These are phyloP conservation scores for Etheostoma spectabile DNA, from an alignment of 2,113 vertebrate species.

Conservation along the genomic window DNA sequence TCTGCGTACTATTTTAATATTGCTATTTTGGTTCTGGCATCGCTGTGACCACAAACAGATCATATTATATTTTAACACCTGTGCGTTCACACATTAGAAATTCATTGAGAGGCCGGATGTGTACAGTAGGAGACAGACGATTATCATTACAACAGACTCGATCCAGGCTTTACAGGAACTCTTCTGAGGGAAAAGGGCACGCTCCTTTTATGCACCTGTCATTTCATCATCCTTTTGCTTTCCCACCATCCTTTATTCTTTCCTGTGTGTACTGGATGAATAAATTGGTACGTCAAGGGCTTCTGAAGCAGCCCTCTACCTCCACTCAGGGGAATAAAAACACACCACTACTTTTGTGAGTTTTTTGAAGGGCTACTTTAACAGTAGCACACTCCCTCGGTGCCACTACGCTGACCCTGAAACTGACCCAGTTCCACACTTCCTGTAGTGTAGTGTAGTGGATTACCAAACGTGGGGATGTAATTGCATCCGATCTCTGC, in stretches of 20 bases:
- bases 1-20: constrained; percentile 45
- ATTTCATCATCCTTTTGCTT: constrained; percentile 43
- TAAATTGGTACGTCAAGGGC: neutral
- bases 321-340: constrained; percentile 42
- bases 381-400: neutral
- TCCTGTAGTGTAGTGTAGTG: neutral
- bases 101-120: constrained; percentile 25
- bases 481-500: constrained; percentile 52
- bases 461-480: constrained; percentile 34
- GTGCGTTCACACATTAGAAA: constrained; percentile 28
- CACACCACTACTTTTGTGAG: constrained; percentile 10
- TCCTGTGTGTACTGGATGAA: constrained; percentile 4
- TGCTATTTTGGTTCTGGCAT: constrained; percentile 43
- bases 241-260: constrained; percentile 7
- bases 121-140: constrained; percentile 2
- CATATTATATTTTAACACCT: constrained; percentile 13
- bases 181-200: constrained; percentile 40
- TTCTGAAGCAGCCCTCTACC: constrained; percentile 2
- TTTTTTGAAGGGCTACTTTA: neutral
- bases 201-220: constrained; percentile 50
- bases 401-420: constrained; percentile 19
- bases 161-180: constrained; percentile 10
- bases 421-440: constrained; percentile 5
- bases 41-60: constrained; percentile 26
- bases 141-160: constrained; percentile 60